Percentiles rank a stretch among this genome's conserved stretches.
Evolutionary conservation across 2,797 vertebrate genomes (phyloP).

Genomic region (Coilia nasus): DNA sequence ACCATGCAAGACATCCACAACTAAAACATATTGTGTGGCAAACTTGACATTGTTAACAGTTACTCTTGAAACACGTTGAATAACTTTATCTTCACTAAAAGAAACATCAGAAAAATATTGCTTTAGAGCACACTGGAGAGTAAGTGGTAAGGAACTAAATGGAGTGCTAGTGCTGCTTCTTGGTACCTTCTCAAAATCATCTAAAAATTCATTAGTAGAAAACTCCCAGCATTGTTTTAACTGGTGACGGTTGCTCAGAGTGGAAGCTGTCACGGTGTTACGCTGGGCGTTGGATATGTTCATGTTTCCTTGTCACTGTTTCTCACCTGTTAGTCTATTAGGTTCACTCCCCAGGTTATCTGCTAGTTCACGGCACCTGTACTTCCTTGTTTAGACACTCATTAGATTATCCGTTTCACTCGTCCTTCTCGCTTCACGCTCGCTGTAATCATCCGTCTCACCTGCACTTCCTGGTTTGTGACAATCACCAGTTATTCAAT

Average conservation of each 20-base stretch:
- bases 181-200: constrained; percentile 16
- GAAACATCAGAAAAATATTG: neutral
- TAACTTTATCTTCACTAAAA: neutral
- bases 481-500: too few relatives aligned
- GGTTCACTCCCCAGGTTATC: too few relatives aligned
- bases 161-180: neutral
- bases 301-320: too few relatives aligned
- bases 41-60: constrained; percentile 4
- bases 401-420: too few relatives aligned
- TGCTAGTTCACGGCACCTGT: too few relatives aligned
- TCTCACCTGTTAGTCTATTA: too few relatives aligned
- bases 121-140: neutral
- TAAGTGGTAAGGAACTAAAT: neutral
- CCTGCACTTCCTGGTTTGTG: too few relatives aligned
- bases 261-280: too few relatives aligned
- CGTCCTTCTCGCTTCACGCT: too few relatives aligned
- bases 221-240: constrained; percentile 11
- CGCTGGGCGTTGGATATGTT: too few relatives aligned
- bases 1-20: neutral
- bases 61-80: neutral
- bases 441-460: too few relatives aligned
- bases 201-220: neutral
- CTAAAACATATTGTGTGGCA: neutral
- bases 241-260: constrained; percentile 26
- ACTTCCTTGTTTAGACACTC: too few relatives aligned